Base-by-base conservation (phyloP, 2,113 vertebrate species). In the Ctenomys sociabilis region DNA sequence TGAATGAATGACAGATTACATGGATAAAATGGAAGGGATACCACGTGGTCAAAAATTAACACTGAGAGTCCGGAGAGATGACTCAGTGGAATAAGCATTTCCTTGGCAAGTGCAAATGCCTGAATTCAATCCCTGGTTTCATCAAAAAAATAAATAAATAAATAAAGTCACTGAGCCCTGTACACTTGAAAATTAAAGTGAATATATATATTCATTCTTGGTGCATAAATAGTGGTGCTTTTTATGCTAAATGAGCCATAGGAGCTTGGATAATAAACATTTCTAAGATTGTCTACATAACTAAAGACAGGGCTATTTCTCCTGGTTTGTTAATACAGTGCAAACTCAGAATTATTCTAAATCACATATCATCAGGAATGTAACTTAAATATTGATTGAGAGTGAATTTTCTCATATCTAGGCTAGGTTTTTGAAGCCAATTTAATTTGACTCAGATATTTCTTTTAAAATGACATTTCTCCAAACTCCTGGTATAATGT, bases 391-490 rank as follows among this genome's bases (percentile, higher is more conserved):
- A 86, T 66, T 83, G 49, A 75, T 35, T 68, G 22, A 84, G 11
- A 84, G 10, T 78, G 52, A 83, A 84, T 84, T 91, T 93, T 21
- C 30, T 40, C 32, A 32, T 64, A 91, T 37, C 43, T 63, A 72
- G 61, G 37, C 88, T 24, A 84, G 37, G 17, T 45, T 32, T 91
- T 64, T 49, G 61, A 84, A 57, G 11, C 2, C 83, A 13, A 68
- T 68, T 90, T 86, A 88, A 81, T 85, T 88, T 61, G 28, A 80
- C 59, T 91, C 28, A 49, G 21, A 91, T 37, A 88, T 40, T 11
- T 3, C 40, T 9, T 57, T 9, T 22, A 16, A 82, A 61, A 43
- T 66, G 1, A 26, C n/a, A 26, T 26, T 88, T 37, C 66, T 85
- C 32, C 22, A 28, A 63, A 92, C 70, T n/a, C 2, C 94, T 75